Evolutionary conservation across 2,888 invertebrate species (phyloP).

Genomic region (Macrophya annulata): DNA sequence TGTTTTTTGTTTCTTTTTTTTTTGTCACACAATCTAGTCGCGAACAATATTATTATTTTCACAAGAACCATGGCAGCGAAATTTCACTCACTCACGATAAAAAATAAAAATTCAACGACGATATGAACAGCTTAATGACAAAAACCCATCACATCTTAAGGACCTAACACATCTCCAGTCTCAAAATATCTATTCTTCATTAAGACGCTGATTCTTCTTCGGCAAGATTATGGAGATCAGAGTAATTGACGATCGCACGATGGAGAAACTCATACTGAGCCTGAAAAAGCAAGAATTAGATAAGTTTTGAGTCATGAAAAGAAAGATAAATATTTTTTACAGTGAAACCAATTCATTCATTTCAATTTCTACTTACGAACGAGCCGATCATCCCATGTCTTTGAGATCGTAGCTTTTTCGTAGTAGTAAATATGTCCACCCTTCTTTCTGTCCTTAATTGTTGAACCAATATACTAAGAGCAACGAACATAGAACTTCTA

Average conservation of each 20-base stretch:
- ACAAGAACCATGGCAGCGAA: neutral
- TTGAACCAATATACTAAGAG: conserved; percentile 91
- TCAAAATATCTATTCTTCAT: conserved; percentile 62
- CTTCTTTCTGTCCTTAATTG: conserved; percentile 92
- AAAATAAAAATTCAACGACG: conserved; percentile 2
- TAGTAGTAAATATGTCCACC: conserved; percentile 92
- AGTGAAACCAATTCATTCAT: conserved; percentile 2
- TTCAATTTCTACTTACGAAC: conserved; percentile 83
- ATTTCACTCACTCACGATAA: neutral
- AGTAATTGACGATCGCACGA: conserved; percentile 94
- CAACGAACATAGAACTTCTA: conserved; percentile 94
- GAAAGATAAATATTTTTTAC: conserved; percentile 30
- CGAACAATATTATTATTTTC: neutral
- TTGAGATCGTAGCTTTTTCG: conserved; percentile 92
- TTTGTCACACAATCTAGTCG: neutral
- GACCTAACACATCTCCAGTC: neutral
- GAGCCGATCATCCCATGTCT: conserved; percentile 92
- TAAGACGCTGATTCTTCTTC: conserved; percentile 79
- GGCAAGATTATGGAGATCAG: conserved; percentile 91
- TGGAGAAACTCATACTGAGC: conserved; percentile 96
- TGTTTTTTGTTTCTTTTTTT: too few species aligned
- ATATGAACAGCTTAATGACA: conserved; percentile 27
- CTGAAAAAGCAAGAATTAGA: conserved; percentile 80
- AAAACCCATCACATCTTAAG: conserved; percentile 8
- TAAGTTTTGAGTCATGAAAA: neutral